Percentiles rank a stretch among this genome's conserved stretches.
Evolutionary conservation across 2,113 vertebrate genomes (phyloP).

Genomic region (Pangasianodon hypophthalmus): DNA sequence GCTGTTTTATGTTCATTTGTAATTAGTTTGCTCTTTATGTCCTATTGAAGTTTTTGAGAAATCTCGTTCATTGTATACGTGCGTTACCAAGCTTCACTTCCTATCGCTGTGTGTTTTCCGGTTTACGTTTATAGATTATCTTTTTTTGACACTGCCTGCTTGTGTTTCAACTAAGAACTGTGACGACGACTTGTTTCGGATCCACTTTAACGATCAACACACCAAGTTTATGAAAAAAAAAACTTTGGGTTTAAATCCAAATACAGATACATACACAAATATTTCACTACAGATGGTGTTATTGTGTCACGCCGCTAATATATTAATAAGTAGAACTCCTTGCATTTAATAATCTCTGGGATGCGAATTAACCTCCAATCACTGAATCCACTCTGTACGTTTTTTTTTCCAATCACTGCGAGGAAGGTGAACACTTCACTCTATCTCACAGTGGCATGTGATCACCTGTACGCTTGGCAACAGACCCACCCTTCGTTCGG

Average conservation of each 20-base stretch:
- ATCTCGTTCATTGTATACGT: no score
- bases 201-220: background rate
- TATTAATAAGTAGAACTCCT: background rate
- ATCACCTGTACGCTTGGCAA: slow-evolving; percentile 61
- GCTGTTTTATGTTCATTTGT: no score
- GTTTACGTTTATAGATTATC: no score
- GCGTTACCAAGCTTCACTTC: no score
- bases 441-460: slow-evolving; percentile 58
- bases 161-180: no score
- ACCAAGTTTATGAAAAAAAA: no score
- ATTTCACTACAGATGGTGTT: background rate
- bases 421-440: background rate
- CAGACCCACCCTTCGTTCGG: slow-evolving; percentile 18
- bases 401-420: background rate
- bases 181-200: no score
- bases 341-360: no score
- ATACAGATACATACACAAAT: background rate
- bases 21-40: no score
- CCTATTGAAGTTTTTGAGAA: no score
- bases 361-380: background rate
- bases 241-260: background rate
- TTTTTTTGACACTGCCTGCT: no score
- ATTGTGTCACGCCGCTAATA: background rate
- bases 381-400: background rate
- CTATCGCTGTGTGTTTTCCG: no score